Evolutionary conservation across 2,797 vertebrate species (phyloP).

Genomic region (Emydoidea blandingii): DNA sequence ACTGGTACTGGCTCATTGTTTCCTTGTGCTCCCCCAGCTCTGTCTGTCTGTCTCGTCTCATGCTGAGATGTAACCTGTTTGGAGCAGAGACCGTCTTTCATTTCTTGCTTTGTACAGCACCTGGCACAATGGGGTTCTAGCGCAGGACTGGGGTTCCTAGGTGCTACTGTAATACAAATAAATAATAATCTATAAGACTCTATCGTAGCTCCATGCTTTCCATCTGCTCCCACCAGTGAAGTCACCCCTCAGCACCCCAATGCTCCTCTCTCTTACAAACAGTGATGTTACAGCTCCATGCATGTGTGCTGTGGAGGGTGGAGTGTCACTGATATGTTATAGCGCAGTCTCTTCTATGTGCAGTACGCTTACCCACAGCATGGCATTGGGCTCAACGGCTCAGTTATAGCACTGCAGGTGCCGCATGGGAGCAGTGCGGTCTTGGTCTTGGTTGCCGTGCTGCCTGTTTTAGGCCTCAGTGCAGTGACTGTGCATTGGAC

Average conservation of each 20-base stretch:
- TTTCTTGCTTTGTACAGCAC: neutral
- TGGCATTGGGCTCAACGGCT: neutral
- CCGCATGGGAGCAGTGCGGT: neutral
- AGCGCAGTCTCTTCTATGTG: too few species aligned
- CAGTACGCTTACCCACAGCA: neutral
- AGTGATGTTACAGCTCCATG: neutral
- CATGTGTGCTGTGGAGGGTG: neutral
- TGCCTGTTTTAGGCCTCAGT: neutral
- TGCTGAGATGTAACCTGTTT: neutral
- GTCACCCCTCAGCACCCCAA: neutral
- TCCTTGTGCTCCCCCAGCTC: neutral
- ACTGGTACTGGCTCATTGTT: fast-evolving
- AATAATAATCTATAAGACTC: neutral
- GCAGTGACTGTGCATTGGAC: neutral
- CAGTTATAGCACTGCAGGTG: neutral
- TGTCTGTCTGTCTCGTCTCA: neutral
- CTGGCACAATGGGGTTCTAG: neutral
- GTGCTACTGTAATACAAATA: neutral
- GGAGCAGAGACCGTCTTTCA: neutral
- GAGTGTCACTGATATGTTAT: neutral
- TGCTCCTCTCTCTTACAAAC: neutral
- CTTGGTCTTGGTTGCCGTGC: neutral
- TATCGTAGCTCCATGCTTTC: fast-evolving
- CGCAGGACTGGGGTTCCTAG: neutral
- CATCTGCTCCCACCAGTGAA: neutral